Percentiles rank a stretch among this genome's conserved stretches.
Evolutionary conservation across 2,888 invertebrate genomes (phyloP).

Genomic region (Athalia circularis): DNA sequence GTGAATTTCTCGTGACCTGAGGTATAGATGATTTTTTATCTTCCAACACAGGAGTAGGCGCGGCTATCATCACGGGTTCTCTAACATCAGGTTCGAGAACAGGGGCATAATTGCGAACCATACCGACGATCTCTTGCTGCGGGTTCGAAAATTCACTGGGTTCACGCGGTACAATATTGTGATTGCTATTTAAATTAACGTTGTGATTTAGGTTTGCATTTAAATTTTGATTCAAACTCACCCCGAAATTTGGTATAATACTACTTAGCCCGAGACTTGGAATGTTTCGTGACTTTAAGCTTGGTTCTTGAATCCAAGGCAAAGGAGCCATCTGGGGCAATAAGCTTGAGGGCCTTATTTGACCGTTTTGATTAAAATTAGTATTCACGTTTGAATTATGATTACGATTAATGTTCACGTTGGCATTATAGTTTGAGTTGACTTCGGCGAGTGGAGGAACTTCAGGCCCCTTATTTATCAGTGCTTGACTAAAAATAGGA

Average conservation of each 20-base stretch:
- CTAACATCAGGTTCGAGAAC: not conserved
- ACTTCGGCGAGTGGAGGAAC: not conserved
- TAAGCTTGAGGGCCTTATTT: not conserved
- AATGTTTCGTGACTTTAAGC: not conserved
- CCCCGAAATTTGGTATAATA: conserved; percentile 11
- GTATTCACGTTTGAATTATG: not conserved
- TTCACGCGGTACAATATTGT: not conserved
- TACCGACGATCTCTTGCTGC: no score
- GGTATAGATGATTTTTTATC: not conserved
- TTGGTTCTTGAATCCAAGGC: conserved; percentile 11
- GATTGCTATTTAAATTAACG: not conserved
- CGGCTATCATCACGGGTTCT: not conserved
- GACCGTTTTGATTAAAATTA: conserved; percentile 15
- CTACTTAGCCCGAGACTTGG: not conserved
- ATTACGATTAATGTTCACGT: conserved; percentile 4
- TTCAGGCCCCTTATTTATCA: not conserved
- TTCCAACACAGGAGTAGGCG: not conserved
- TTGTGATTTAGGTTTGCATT: conserved; percentile 2
- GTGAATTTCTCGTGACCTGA: conserved; percentile 23
- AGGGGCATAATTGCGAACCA: not conserved
- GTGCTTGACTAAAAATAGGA: not conserved
- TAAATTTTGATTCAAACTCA: not conserved
- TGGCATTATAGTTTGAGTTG: conserved; percentile 33
- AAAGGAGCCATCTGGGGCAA: not conserved
- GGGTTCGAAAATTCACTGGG: not conserved